A percentile compares a stretch with the other conserved stretches of the same genome.
These are phyloP conservation scores for Scaptomyza graminum DNA, from an alignment of 1,140 invertebrate species.

Conservation along the genomic window DNA sequence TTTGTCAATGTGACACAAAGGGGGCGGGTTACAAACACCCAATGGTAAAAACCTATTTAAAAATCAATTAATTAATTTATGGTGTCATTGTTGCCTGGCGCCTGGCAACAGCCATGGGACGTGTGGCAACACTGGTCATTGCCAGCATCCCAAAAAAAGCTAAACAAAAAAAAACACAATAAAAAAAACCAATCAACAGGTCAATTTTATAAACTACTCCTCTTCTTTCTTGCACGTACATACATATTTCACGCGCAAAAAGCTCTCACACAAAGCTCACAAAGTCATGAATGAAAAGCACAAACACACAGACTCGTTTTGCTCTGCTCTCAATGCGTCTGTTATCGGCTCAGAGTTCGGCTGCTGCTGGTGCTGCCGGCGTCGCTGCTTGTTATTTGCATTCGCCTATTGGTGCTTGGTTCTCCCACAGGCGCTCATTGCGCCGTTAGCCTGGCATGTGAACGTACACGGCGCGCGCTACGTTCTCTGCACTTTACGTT, in stretches of 20 bases:
- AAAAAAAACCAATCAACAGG: slow-evolving; percentile 57
- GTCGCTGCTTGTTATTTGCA: slow-evolving; percentile 45
- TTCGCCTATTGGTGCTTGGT: slow-evolving; percentile 32
- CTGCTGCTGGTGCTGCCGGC: slow-evolving; percentile 34
- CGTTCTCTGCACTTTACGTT: slow-evolving; percentile 5
- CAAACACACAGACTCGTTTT: slow-evolving; percentile 23
- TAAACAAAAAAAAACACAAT: neutral
- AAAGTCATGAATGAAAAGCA: slow-evolving; percentile 73
- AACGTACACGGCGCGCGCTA: slow-evolving; percentile 65
- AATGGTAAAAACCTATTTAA: slow-evolving; percentile 34
- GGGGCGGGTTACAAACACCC: slow-evolving; percentile 36
- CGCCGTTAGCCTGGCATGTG: slow-evolving; percentile 68
- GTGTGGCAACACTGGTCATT: slow-evolving; percentile 58
- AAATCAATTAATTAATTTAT: slow-evolving; percentile 82
- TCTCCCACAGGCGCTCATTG: slow-evolving; percentile 62
- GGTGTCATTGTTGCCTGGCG: slow-evolving; percentile 33
- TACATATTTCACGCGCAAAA: slow-evolving; percentile 32
- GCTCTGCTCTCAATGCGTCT: slow-evolving; percentile 36
- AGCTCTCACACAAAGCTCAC: slow-evolving; percentile 35
- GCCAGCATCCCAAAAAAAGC: slow-evolving; percentile 28
- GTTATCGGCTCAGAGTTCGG: slow-evolving; percentile 19
- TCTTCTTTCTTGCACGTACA: neutral
- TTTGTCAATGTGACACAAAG: slow-evolving; percentile 76
- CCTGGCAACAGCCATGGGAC: neutral
- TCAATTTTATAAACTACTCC: slow-evolving; percentile 14